phyloP scores from a whole-genome alignment of 1,140 invertebrate genomes.

The Araneus ventricosus region DNA sequence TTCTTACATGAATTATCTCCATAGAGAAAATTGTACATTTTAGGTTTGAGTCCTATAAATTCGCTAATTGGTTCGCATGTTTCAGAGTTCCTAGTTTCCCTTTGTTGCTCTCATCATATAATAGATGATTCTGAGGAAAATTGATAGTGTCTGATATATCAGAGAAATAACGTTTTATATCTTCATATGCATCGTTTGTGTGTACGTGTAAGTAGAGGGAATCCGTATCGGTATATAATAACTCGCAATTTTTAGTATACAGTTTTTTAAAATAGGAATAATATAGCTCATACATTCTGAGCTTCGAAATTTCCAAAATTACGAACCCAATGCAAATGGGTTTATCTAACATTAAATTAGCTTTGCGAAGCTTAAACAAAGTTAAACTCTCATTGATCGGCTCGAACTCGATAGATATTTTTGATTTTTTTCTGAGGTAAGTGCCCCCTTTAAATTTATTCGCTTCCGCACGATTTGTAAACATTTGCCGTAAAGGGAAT shows the following conservation, averaged over 20 bases:
- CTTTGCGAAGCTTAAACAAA: not conserved
- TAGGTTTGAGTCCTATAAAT: conserved; percentile 4
- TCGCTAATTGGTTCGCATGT: not conserved
- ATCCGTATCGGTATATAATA: not conserved
- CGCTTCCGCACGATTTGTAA: not conserved
- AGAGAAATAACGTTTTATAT: not conserved
- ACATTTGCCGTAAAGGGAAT: not conserved
- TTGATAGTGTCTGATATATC: not conserved
- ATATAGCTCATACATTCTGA: not conserved
- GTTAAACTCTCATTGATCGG: not conserved
- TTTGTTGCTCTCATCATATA: conserved; percentile 79
- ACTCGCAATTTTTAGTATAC: not conserved
- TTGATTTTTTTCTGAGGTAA: not conserved
- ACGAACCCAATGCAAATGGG: not conserved
- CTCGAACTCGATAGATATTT: not conserved
- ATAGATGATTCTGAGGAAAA: not conserved
- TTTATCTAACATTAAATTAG: not conserved
- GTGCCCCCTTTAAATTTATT: not conserved
- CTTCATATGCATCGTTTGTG: not conserved
- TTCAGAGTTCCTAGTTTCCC: conserved; percentile 79
- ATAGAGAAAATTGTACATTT: not conserved
- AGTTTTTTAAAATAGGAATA: not conserved
- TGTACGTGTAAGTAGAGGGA: not conserved
- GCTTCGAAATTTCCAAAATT: not conserved
- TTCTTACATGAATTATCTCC: not conserved